Conservation (phyloP, 2,888 invertebrate genomes). For the Cantharis flavilabris region DNA sequence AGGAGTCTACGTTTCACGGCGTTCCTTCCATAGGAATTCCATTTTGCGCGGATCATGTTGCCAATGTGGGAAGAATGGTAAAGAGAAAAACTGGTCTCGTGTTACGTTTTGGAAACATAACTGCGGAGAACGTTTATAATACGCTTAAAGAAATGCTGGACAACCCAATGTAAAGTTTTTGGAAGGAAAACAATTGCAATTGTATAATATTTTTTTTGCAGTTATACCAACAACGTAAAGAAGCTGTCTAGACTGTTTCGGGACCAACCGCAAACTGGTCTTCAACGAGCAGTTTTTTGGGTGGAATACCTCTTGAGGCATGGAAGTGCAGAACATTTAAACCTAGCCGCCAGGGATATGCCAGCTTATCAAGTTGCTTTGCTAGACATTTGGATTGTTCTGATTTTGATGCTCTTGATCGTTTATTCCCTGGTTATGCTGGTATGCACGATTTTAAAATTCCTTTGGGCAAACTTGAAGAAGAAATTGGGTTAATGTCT, state of each 20-base stretch:
- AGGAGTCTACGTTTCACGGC: constrained; percentile 40
- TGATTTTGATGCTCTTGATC: background rate
- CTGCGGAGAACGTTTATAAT: constrained; percentile 29
- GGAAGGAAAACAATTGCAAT: background rate
- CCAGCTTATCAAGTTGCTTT: constrained; percentile 17
- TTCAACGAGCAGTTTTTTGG: constrained; percentile 34
- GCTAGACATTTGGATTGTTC: background rate
- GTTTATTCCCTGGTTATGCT: background rate
- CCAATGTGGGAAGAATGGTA: constrained; percentile 42
- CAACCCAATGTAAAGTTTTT: constrained; percentile 38
- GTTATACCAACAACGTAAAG: constrained; percentile 32
- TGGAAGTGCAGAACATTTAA: constrained; percentile 24
- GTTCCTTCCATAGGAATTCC: constrained; percentile 44
- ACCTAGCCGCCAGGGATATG: constrained; percentile 24
- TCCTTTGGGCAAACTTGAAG: background rate
- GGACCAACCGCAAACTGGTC: constrained; percentile 34
- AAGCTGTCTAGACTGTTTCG: constrained; percentile 26
- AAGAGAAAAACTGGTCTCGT: constrained; percentile 36
- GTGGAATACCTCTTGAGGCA: constrained; percentile 30
- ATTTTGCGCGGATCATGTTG: constrained; percentile 45
- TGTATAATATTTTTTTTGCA: constrained; percentile 16
- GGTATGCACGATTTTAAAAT: background rate
- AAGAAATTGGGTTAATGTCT: background rate
- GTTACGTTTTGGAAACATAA: constrained; percentile 35
- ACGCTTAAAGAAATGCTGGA: constrained; percentile 37